Evolutionary conservation across 2,888 invertebrate species (phyloP).

Genomic region (Punctoribates punctum): DNA sequence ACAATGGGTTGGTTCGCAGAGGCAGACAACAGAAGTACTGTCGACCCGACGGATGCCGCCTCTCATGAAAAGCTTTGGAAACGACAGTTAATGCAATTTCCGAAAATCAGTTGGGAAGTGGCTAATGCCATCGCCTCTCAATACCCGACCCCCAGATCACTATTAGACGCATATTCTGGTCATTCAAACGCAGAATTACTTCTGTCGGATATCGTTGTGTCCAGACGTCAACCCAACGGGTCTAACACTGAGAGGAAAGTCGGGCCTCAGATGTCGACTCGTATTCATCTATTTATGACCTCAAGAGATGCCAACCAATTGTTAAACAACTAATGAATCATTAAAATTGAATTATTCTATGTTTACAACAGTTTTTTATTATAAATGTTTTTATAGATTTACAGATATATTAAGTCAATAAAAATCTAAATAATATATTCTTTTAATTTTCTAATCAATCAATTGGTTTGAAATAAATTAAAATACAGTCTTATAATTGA

Average conservation of each 20-base stretch:
- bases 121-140: constrained; percentile 25
- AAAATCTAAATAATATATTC: no score
- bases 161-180: constrained; percentile 10
- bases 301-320: background rate
- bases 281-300: constrained; percentile 20
- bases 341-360: background rate
- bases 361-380: background rate
- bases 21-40: background rate
- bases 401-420: no score
- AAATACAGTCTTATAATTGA: no score
- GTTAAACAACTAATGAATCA: background rate
- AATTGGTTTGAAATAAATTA: no score
- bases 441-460: no score
- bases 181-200: background rate
- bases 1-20: constrained; percentile 28
- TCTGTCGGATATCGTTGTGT: background rate
- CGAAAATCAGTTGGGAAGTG: constrained; percentile 20
- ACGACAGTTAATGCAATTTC: constrained; percentile 39
- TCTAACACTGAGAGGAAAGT: constrained; percentile 8
- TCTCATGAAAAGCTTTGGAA: constrained; percentile 24
- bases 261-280: background rate
- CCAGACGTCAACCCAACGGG: constrained; percentile 27
- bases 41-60: background rate
- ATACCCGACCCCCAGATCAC: constrained; percentile 26
- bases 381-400: background rate